Evolutionary conservation across 2,888 invertebrate species (phyloP).

Genomic region (Nomada flava): DNA sequence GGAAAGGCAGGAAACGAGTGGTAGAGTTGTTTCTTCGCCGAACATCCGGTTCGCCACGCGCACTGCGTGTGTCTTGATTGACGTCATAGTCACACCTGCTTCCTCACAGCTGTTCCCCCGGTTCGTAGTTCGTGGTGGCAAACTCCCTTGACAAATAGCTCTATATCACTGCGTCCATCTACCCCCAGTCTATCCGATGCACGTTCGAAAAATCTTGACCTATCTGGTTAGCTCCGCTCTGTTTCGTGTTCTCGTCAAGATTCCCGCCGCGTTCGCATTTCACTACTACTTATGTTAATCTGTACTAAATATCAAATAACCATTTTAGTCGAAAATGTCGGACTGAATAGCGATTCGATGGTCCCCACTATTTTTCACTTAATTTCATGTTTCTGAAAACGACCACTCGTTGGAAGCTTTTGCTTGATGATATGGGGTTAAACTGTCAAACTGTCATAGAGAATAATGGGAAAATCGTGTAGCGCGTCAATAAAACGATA

Average conservation of each 20-base stretch:
- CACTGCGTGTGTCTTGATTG: slow-evolving; percentile 79
- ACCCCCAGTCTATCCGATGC: not conserved
- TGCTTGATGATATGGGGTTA: not conserved
- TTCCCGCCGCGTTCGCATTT: too few relatives aligned
- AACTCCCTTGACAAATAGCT: slow-evolving; percentile 63
- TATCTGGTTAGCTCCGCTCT: too few relatives aligned
- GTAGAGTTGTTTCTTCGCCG: slow-evolving; percentile 58
- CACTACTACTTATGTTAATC: too few relatives aligned
- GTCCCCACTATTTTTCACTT: too few relatives aligned
- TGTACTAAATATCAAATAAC: too few relatives aligned
- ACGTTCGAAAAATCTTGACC: slow-evolving; percentile 21
- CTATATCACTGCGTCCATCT: slow-evolving; percentile 26
- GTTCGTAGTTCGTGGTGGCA: slow-evolving; percentile 72
- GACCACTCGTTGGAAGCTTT: not conserved
- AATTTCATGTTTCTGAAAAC: not conserved
- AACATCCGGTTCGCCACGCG: slow-evolving; percentile 80
- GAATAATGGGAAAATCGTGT: slow-evolving; percentile 68
- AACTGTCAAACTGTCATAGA: too few relatives aligned
- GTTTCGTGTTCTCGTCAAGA: too few relatives aligned
- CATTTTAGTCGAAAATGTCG: not conserved
- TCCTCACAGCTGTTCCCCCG: slow-evolving; percentile 83
- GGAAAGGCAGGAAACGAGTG: slow-evolving; percentile 41
- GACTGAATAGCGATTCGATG: too few relatives aligned
- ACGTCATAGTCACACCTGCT: slow-evolving; percentile 83
- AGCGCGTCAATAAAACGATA: slow-evolving; percentile 54